Evolutionary conservation across 92 coral and sea anemone species (phyloP).

Genomic region (Scolanthus callimorphus): DNA sequence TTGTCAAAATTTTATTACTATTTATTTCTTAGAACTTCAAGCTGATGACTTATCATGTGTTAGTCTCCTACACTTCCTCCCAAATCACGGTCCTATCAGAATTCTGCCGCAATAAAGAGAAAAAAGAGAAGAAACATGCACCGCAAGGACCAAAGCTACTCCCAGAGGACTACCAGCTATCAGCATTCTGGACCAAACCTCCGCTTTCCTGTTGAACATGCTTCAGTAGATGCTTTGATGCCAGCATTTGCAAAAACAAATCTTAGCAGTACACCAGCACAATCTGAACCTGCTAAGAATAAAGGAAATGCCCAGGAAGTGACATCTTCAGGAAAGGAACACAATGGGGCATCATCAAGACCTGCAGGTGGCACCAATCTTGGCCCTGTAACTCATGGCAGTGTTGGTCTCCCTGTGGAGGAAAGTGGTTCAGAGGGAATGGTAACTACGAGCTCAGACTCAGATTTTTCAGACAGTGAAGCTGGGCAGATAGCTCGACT

Average conservation of each 20-base stretch:
- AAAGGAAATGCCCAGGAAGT: neutral
- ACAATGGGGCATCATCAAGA: neutral
- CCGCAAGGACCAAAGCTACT: constrained; percentile 46
- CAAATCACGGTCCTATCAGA: constrained; percentile 76
- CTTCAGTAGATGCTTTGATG: constrained; percentile 55
- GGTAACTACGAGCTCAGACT: constrained; percentile 89
- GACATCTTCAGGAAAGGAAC: neutral
- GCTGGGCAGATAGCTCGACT: constrained; percentile 78
- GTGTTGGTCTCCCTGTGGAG: too few relatives aligned
- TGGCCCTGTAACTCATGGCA: too few relatives aligned
- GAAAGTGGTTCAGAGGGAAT: constrained; percentile 29
- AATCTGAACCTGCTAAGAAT: neutral
- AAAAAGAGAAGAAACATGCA: constrained; percentile 67
- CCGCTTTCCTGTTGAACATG: constrained; percentile 23
- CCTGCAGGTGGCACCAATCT: too few relatives aligned
- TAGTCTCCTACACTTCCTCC: constrained; percentile 61
- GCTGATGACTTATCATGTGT: constrained; percentile 89
- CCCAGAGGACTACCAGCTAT: constrained; percentile 21
- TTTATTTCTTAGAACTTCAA: constrained; percentile 78
- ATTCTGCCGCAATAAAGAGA: constrained; percentile 60
- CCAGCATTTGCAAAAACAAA: constrained; percentile 37
- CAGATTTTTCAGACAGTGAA: constrained; percentile 97
- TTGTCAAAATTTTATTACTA: too few relatives aligned
- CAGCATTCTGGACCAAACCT: constrained; percentile 18
- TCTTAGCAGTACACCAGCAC: neutral